Percentiles rank a stretch among this genome's conserved stretches.
phyloP scores from a whole-genome alignment of 2,797 vertebrate genomes.

The Bucorvus abyssinicus region DNA sequence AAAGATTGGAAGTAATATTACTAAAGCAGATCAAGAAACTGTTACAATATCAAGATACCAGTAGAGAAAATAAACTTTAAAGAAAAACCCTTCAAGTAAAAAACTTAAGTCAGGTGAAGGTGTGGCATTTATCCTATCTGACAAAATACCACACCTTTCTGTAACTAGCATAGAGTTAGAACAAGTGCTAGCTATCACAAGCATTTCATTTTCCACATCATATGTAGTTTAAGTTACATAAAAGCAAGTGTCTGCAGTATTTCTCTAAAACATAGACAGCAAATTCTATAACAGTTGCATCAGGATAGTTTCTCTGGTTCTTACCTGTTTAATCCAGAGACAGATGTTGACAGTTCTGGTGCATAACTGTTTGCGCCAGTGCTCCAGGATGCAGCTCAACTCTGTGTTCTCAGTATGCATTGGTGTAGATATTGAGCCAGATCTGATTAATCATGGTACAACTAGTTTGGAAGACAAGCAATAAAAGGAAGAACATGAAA shows the following conservation, averaged over 20 bases:
- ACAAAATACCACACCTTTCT: background rate
- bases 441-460: background rate
- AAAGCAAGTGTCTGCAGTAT: background rate
- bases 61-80: background rate
- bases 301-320: background rate
- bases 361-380: background rate
- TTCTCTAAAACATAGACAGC: background rate
- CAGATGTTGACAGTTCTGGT: slow-evolving; percentile 32
- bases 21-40: background rate
- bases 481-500: background rate
- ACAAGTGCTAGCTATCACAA: background rate
- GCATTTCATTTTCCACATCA: background rate
- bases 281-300: background rate
- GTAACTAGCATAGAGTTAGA: background rate
- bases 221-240: background rate
- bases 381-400: slow-evolving; percentile 8
- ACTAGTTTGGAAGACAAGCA: background rate
- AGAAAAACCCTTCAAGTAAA: too few relatives aligned
- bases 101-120: background rate
- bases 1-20: background rate
- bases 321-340: slow-evolving; percentile 53
- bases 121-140: background rate
- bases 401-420: background rate
- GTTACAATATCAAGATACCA: background rate
- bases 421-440: background rate